Percentiles rank a stretch among this genome's conserved stretches.
phyloP scores from a whole-genome alignment of 1,140 invertebrate genomes.

The Aphelinus certus region DNA sequence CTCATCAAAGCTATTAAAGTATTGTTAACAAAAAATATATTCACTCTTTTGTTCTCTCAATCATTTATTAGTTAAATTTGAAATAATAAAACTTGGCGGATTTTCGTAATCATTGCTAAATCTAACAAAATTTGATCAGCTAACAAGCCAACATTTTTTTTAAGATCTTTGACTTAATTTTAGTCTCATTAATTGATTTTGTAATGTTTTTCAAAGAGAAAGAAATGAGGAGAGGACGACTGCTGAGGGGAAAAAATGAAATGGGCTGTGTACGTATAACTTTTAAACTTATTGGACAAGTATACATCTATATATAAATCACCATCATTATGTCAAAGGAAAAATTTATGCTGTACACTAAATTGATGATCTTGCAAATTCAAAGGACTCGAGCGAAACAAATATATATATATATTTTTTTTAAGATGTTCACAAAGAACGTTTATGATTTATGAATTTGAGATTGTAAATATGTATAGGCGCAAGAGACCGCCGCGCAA shows the following conservation, averaged over 20 bases:
- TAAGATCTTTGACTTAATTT: neutral
- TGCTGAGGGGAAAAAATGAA: conserved; percentile 25
- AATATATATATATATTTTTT: conserved; percentile 39
- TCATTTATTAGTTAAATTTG: neutral
- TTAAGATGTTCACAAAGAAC: conserved; percentile 5
- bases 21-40: conserved; percentile 1
- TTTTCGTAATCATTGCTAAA: no score
- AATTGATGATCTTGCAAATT: conserved; percentile 29
- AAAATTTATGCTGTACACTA: conserved; percentile 33
- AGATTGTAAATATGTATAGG: conserved; percentile 55
- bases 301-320: conserved; percentile 7
- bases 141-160: conserved; percentile 18
- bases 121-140: conserved; percentile 12
- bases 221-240: conserved; percentile 22
- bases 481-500: conserved; percentile 47
- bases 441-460: conserved; percentile 28
- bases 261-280: conserved; percentile 50
- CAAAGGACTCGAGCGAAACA: conserved; percentile 12
- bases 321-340: conserved; percentile 12
- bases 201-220: conserved; percentile 22
- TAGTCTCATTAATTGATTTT: conserved; percentile 17
- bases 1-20: conserved; percentile 19
- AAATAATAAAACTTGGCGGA: neutral
- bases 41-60: conserved; percentile 4
- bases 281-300: conserved; percentile 43